These are phyloP conservation scores for Melikaiella ostensackeni DNA, from an alignment of 2,888 invertebrate genomes.

Conservation along the genomic window DNA sequence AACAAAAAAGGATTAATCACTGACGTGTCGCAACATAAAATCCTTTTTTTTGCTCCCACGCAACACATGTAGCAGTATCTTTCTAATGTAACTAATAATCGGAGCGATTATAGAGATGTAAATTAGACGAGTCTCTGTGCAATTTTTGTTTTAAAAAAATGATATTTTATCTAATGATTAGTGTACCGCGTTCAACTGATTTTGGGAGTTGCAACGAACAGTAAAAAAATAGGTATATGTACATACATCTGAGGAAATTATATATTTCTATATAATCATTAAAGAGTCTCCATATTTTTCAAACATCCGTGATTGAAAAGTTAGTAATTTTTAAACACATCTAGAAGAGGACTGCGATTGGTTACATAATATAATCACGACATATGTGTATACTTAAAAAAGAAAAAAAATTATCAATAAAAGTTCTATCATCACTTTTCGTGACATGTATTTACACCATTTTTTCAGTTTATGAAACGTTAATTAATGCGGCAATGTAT, in stretches of 20 bases:
- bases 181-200: neutral
- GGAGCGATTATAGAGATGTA: neutral
- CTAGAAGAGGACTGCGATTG: too few species aligned
- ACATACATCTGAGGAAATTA: too few species aligned
- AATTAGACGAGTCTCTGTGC: neutral
- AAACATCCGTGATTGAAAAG: rapidly evolving
- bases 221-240: neutral
- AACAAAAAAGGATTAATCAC: conserved; percentile 18
- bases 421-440: too few species aligned
- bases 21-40: neutral
- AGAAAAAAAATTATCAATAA: too few species aligned
- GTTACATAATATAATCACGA: too few species aligned
- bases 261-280: too few species aligned
- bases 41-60: conserved; percentile 4
- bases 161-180: neutral
- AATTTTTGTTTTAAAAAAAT: neutral
- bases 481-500: too few species aligned
- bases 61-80: conserved; percentile 22
- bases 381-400: too few species aligned
- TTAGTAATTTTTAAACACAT: too few species aligned
- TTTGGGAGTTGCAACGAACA: neutral
- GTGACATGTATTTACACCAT: too few species aligned
- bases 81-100: neutral
- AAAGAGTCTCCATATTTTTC: too few species aligned
- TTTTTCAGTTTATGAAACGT: too few species aligned